phyloP scores from a whole-genome alignment of 2,797 vertebrate species.

The Sebastes steindachneri region DNA sequence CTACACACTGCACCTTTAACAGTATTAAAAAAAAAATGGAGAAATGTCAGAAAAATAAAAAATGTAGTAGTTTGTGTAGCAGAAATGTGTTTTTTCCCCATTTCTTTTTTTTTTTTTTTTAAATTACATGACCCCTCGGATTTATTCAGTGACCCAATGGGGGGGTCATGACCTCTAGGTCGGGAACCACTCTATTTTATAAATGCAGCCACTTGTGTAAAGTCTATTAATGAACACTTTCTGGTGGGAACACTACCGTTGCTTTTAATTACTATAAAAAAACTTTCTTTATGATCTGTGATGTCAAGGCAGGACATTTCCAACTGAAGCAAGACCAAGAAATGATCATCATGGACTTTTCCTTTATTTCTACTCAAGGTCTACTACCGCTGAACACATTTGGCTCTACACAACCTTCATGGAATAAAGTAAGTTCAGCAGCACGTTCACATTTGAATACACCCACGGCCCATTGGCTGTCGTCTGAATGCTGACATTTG shows the following conservation, averaged over 20 bases:
- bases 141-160: not conserved
- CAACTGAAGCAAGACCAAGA: not conserved
- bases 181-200: not conserved
- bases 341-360: not conserved
- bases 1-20: too few relatives aligned
- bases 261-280: not conserved
- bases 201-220: not conserved
- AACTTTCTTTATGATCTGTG: not conserved
- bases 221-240: not conserved
- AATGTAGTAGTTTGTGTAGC: rapidly evolving
- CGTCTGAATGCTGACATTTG: constrained; percentile 85
- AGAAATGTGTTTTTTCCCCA: too few relatives aligned
- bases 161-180: not conserved
- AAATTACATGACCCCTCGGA: not conserved
- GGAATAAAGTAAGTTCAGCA: constrained; percentile 37
- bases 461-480: constrained; percentile 53
- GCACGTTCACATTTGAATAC: constrained; percentile 51
- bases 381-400: not conserved
- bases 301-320: not conserved
- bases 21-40: not conserved
- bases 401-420: constrained; percentile 8
- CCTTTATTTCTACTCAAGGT: not conserved
- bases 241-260: not conserved
- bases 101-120: not conserved
- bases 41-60: not conserved